Evolutionary conservation across 37 sponge, comb jelly and placozoan genomes (phyloP).

Genomic region (Geodia barretti): DNA sequence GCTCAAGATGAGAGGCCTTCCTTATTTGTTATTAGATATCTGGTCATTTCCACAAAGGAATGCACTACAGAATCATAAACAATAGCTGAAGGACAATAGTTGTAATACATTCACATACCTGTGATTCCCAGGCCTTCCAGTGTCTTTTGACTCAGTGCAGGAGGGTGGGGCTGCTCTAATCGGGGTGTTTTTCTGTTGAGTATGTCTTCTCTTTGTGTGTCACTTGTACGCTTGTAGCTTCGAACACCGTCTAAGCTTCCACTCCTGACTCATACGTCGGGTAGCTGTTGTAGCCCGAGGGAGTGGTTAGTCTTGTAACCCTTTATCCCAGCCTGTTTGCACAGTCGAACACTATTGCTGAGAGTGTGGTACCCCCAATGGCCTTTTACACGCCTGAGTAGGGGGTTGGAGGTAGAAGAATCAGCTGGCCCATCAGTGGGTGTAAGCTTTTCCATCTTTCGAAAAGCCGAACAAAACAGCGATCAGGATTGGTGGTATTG

Average conservation of each 20-base stretch:
- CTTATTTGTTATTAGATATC: conserved; percentile 14
- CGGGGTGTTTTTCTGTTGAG: too few relatives aligned
- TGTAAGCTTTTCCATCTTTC: not conserved
- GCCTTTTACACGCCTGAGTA: not conserved
- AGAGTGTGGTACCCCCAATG: not conserved
- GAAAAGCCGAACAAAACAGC: not conserved
- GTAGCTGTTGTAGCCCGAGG: not conserved
- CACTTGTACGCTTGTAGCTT: too few relatives aligned
- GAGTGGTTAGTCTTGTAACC: conserved; percentile 12
- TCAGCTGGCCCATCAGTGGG: conserved; percentile 1
- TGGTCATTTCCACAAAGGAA: conserved; percentile 37
- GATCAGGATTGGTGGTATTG: not conserved
- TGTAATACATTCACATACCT: conserved; percentile 19
- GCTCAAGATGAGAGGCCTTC: conserved; percentile 9
- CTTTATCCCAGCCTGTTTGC: not conserved
- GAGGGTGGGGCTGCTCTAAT: too few relatives aligned
- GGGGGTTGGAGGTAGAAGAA: not conserved
- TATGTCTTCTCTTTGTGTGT: too few relatives aligned
- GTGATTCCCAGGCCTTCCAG: conserved; percentile 33
- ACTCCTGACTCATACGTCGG: too few relatives aligned
- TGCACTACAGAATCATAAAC: conserved; percentile 17
- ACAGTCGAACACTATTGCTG: not conserved
- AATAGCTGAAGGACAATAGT: too few relatives aligned
- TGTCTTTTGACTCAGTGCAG: conserved; percentile 35
- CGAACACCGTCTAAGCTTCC: too few relatives aligned